Base-by-base conservation (phyloP, 2,797 vertebrate species). In the Oreochromis grahami region DNA sequence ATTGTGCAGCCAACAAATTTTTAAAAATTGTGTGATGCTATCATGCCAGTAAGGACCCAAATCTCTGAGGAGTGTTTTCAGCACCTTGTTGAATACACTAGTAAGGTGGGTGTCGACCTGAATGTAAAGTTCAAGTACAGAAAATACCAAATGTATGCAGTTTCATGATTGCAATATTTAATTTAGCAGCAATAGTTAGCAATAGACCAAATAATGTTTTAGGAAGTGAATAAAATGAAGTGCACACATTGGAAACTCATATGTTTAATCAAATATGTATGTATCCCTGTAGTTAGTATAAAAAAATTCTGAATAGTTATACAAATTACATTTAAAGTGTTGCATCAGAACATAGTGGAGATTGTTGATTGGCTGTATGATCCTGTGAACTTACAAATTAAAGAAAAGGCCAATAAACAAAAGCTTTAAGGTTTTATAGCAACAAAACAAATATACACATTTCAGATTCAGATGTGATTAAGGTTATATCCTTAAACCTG, bases 1-100 rank as follows among this genome's bases (percentile, higher is more conserved):
- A 15, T 43, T 0, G 5, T 15, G n/a, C 4, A 24, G n/a, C 7
- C n/a, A 24, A 24, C 55, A 58, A 2, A 3, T 0, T 2, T 65
- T 38, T 5, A 4, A 24, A 41, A 41, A 68, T 6, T 68, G 63
- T 4, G 7, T 41, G 36, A 68, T 15, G 13, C 63, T 24, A 8
- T 24, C 14, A 68, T 43, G 38, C 15, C n/a, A 24, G 15, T 43
- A 68, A 26, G 26, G 26, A 26, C 26, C 26, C 26, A 26, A 26
- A 68, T 68, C n/a, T 68, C 63, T 4, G 36, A 68, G n/a, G 36
- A 68, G 13, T 68, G 38, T 68, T 8, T 24, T 41, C 63, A 68
- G 13, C 63, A 68, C 34, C 11, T 65, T 65, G 34, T 65, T 38
- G 34, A 65, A 68, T 43, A 24, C 36, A 68, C 63, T 15, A 26